Evolutionary conservation across 2,888 invertebrate genomes (phyloP), one percentile per base, ranked within the genome.

Genomic region (Ennomos fuscantarius): DNA sequence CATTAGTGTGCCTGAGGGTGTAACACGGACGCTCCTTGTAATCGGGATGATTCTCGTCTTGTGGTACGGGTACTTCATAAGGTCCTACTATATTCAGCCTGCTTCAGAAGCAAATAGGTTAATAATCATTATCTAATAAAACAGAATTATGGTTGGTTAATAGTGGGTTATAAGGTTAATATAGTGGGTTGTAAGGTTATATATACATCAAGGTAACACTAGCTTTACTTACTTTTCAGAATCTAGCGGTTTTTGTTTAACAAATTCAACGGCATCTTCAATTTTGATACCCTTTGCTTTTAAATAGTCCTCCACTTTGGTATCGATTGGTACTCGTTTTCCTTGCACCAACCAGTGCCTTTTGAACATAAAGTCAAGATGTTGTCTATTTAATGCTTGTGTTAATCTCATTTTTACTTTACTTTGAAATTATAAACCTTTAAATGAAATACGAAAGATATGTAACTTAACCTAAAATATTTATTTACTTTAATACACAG

Each of bases 271-370:
- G 0, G 95, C 93, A 79, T 95, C 93, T 69, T 92, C 87, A 8
- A 96, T 87, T 45, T 89, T 76, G 53, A 96, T 92, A n/a, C 95
- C 95, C 68, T 90, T 85, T 53, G 89, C 81, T 62, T 86, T 81
- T 40, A 97, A 81, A 53, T 87, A 76, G 33, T 89, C 80, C 68
- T 94, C 93, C 1, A 94, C 87, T 0, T 91, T 91, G 2, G 93
- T 93, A 48, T 95, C 93, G 6, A 82, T 62, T 0, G 95, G 87
- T 58, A 86, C 86, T 63, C 94, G 93, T 76, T 94, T 94, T 0
- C 95, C 94, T 84, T 95, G 95, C 2, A 93, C 69, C 63, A 93
- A 82, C 97, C 97, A 97, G 79, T 96, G 94, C 62, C 92, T 93
- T 79, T 95, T 95, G 66, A 95, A 94, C 90, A 94, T 94, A 90